These are phyloP conservation scores for Matsumyia berberina DNA, from an alignment of 2,888 invertebrate genomes.

Conservation along the genomic window DNA sequence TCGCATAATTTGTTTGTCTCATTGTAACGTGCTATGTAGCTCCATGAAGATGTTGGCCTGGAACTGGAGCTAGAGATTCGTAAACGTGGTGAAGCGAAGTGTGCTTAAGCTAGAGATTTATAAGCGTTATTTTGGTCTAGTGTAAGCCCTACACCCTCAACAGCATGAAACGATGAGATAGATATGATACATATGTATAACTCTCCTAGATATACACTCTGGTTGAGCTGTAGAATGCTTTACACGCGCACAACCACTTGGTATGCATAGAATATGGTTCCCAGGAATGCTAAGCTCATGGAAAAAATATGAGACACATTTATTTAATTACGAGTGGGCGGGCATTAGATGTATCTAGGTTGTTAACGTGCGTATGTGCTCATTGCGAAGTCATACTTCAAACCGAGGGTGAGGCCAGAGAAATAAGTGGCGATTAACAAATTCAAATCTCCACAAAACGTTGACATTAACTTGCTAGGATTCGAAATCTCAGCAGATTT, in stretches of 20 bases:
- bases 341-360: not conserved
- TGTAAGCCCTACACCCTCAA: no score
- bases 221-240: not conserved
- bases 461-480: no score
- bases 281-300: slow-evolving; percentile 12
- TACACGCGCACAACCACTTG: slow-evolving; percentile 16
- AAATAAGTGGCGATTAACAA: no score
- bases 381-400: not conserved
- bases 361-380: not conserved
- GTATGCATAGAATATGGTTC: slow-evolving; percentile 23
- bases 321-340: slow-evolving; percentile 6
- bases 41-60: no score
- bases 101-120: no score
- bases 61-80: no score
- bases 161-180: no score
- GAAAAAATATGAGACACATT: slow-evolving; percentile 4
- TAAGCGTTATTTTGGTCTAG: no score
- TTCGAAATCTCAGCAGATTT: no score
- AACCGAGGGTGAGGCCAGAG: not conserved
- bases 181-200: slow-evolving; percentile 11
- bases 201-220: slow-evolving; percentile 16
- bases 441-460: no score
- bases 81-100: no score
- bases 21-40: slow-evolving; percentile 19
- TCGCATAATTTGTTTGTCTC: slow-evolving; percentile 3